Conservation (phyloP, 2,113 vertebrate species). For the Ictalurus furcatus region DNA sequence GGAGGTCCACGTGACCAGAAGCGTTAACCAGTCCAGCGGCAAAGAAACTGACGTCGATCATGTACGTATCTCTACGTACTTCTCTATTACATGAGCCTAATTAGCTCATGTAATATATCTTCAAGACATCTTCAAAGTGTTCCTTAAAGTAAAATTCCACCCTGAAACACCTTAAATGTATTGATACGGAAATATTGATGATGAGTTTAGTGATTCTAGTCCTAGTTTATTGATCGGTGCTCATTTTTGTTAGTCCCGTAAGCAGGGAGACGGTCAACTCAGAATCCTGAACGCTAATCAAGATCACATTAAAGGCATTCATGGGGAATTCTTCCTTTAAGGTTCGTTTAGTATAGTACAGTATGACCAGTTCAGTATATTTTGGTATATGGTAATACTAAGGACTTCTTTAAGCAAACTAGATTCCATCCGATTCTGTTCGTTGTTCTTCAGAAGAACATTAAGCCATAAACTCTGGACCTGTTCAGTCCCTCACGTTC, state of each 20-base stretch:
- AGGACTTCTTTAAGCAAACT: neutral
- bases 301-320: neutral
- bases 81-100: neutral
- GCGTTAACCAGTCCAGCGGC: constrained; percentile 67
- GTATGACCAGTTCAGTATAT: neutral
- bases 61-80: constrained; percentile 68
- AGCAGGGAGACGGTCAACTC: neutral
- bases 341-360: neutral
- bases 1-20: constrained; percentile 71
- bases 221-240: neutral
- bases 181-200: neutral
- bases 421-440: neutral
- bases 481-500: neutral
- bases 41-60: constrained; percentile 75
- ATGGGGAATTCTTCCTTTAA: neutral
- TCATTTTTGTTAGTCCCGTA: neutral
- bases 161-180: neutral
- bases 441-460: neutral
- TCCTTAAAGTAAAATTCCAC: neutral
- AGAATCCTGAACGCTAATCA: neutral
- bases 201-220: neutral
- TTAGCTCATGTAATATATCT: neutral
- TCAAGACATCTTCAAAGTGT: neutral
- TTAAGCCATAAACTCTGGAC: neutral
- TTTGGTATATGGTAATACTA: neutral